A percentile compares a stretch with the other conserved stretches of the same genome.
These are phyloP conservation scores for Sepiola atlantica DNA, from an alignment of 2,888 invertebrate species.

Conservation along the genomic window DNA sequence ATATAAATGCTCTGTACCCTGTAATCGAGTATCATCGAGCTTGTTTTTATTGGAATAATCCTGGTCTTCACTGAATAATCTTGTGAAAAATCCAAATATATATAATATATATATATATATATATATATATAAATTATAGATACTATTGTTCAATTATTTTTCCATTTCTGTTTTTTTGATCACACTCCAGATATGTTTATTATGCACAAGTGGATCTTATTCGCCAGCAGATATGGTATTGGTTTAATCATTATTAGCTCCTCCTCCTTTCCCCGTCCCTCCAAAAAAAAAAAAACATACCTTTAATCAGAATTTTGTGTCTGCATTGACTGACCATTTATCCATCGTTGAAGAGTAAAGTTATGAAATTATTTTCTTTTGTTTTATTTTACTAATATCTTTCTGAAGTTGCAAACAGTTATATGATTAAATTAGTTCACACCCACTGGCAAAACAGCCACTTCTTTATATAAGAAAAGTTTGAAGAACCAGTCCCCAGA, in stretches of 20 bases:
- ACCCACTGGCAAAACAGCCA: too few species aligned
- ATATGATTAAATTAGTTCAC: too few species aligned
- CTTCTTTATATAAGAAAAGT: too few species aligned
- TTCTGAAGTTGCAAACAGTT: too few species aligned
- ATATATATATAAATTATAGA: not conserved
- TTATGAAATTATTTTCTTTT: not conserved
- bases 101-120: constrained; percentile 1
- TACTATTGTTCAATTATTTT: not conserved
- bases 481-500: too few species aligned
- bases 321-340: not conserved
- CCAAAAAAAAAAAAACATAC: too few species aligned
- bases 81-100: too few species aligned
- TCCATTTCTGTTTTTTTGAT: not conserved
- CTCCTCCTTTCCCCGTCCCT: not conserved
- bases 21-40: too few species aligned
- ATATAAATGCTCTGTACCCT: too few species aligned
- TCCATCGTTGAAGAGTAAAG: not conserved
- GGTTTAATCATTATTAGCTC: not conserved
- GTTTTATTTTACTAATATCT: constrained; percentile 14
- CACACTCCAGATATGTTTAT: not conserved
- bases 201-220: not conserved
- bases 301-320: not conserved
- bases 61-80: too few species aligned
- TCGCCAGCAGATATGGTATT: not conserved
- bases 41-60: too few species aligned